A percentile compares a stretch with the other conserved stretches of the same genome.
These are phyloP conservation scores for Kryptolebias marmoratus DNA, from an alignment of 2,113 vertebrate genomes.

Conservation along the genomic window DNA sequence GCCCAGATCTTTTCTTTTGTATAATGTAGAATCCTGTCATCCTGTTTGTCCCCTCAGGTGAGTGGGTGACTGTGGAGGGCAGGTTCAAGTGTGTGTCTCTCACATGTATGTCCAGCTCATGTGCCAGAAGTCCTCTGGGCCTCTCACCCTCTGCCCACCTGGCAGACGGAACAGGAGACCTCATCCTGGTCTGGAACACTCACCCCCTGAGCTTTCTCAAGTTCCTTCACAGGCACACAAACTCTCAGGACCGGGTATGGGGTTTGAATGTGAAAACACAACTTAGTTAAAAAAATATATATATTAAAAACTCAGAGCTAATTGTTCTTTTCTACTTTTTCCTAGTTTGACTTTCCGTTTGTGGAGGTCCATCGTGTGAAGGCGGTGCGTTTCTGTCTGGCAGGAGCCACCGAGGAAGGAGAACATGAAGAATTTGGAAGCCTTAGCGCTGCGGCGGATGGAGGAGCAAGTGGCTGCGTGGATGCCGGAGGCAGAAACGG, in stretches of 20 bases:
- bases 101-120: slow-evolving; percentile 87
- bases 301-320: background rate
- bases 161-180: slow-evolving; percentile 85
- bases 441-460: background rate
- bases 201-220: slow-evolving; percentile 78
- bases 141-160: slow-evolving; percentile 86
- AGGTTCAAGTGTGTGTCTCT: slow-evolving; percentile 81
- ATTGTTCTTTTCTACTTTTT: background rate
- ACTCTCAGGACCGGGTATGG: slow-evolving; percentile 81
- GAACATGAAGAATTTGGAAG: slow-evolving; percentile 27
- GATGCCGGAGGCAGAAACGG: slow-evolving; percentile 46
- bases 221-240: slow-evolving; percentile 83
- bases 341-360: slow-evolving; percentile 85
- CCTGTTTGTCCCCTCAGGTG: slow-evolving; percentile 43
- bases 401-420: slow-evolving; percentile 42
- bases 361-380: slow-evolving; percentile 85
- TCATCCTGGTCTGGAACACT: slow-evolving; percentile 84
- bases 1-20: too few species aligned
- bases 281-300: background rate
- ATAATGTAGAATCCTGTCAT: background rate
- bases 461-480: slow-evolving; percentile 11
- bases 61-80: slow-evolving; percentile 80
- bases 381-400: slow-evolving; percentile 77
- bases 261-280: background rate
- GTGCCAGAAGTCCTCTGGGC: slow-evolving; percentile 82